Evolutionary conservation across 2,113 vertebrate species (phyloP), one percentile per base, ranked within the genome.

Genomic region (Murina feae): DNA sequence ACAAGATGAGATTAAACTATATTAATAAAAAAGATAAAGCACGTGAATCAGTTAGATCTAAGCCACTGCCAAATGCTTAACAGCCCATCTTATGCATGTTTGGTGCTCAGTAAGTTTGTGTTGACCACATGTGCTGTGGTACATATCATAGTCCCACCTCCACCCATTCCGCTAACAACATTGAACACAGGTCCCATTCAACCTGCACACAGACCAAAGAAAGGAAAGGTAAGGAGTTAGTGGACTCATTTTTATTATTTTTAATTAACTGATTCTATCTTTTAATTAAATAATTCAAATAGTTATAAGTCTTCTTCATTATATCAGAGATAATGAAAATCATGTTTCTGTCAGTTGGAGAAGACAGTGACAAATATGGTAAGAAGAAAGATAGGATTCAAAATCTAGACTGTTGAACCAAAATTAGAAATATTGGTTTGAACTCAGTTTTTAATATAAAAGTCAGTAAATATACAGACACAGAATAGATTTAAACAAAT

Each of bases 211-310:
- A 28, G 81, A 44, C 23, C 3, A 69, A 20, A 44, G 30, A 55
- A 76, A 92, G 9, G 2, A 4, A 55, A 1, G 8, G 4, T 5
- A 1, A 71, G 2, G n/a, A 80, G 9, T 6, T 44, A 63, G 42
- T 17, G 7, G n/a, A 23, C 18, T 49, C 13, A 91, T 39, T 85
- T 21, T 37, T 42, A 47, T 39, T 72, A 8, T 69, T 88, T 71
- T 63, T 81, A 44, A 58, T 86, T 35, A 86, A 92, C 37, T 12
- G 20, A 55, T 63, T 42, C 17, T 3, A 39, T 25, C 10, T 30
- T 89, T 81, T 92, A 32, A n/a, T 91, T 86, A 65, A 21, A 55
- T 20, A 37, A 3, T 58, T 51, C 68, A 3, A 60, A 75, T 28
- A 51, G 9, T 47, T 63, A 83, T 80, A 11, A 86, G 16, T 16